These are phyloP conservation scores for Brachynemurus nebulosus DNA, from an alignment of 2,888 invertebrate species.

Conservation along the genomic window DNA sequence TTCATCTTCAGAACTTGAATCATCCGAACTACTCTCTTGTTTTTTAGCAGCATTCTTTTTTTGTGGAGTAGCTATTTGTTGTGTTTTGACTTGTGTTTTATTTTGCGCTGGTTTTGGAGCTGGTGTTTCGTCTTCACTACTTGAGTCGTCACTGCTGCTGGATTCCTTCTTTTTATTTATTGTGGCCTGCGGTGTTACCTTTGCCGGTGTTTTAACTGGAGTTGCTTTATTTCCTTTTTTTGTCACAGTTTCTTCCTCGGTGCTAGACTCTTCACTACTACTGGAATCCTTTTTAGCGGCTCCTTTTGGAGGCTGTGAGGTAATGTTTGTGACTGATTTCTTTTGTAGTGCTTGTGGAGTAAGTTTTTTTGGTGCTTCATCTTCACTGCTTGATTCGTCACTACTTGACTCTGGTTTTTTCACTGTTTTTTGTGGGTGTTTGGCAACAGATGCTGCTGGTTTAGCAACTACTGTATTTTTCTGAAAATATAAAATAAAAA, in stretches of 20 bases:
- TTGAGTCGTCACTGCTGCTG: conserved; percentile 21
- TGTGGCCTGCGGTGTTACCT: conserved; percentile 5
- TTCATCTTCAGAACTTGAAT: conserved; percentile 20
- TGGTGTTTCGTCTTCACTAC: conserved; percentile 17
- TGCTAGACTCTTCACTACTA: conserved; percentile 19
- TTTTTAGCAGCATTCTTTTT: conserved; percentile 13
- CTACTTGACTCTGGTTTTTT: conserved; percentile 18
- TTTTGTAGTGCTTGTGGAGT: too few species aligned
- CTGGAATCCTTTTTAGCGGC: conserved; percentile 23
- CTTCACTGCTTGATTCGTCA: conserved; percentile 21
- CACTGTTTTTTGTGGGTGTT: background rate
- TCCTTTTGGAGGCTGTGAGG: too few species aligned
- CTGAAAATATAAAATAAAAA: too few species aligned
- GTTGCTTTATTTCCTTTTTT: conserved; percentile 22
- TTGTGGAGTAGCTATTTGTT: conserved; percentile 11
- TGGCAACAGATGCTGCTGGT: background rate
- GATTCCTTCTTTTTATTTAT: conserved; percentile 12
- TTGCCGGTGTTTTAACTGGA: conserved; percentile 13
- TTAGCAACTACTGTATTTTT: too few species aligned
- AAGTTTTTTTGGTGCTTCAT: too few species aligned
- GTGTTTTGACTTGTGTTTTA: conserved; percentile 13
- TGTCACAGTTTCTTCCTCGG: conserved; percentile 17
- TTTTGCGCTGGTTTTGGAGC: conserved; percentile 22
- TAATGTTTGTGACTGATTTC: too few species aligned
- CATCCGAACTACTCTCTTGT: conserved; percentile 20